phyloP scores from a whole-genome alignment of 64 coral and sea anemone species.

The Actinia tenebrosa region DNA sequence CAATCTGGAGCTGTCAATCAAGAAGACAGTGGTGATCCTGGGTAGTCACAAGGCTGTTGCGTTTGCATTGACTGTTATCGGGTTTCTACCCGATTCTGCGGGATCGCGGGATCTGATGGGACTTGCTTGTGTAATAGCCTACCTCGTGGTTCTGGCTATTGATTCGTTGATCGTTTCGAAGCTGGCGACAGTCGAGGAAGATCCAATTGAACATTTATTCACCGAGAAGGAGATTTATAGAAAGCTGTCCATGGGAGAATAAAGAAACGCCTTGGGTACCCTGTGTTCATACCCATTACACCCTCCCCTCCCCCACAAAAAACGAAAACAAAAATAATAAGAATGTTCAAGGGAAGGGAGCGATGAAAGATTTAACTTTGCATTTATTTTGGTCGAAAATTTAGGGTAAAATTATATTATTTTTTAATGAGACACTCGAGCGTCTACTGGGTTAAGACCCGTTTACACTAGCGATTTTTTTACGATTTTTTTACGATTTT shows the following conservation, averaged over 20 bases:
- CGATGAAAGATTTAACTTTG: too few species aligned
- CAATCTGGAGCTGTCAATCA: slow-evolving; percentile 28
- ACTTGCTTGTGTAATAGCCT: slow-evolving; percentile 61
- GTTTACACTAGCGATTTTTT: too few species aligned
- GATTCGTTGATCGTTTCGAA: slow-evolving; percentile 74
- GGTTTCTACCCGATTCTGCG: slow-evolving; percentile 46
- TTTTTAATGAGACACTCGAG: too few species aligned
- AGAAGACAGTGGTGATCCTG: slow-evolving; percentile 73
- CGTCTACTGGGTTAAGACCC: too few species aligned
- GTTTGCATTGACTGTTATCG: slow-evolving; percentile 57
- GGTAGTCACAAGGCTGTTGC: slow-evolving; percentile 74
- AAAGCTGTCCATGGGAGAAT: slow-evolving; percentile 34
- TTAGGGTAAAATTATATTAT: too few species aligned
- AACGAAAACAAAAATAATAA: too few species aligned
- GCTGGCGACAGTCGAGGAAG: slow-evolving; percentile 47
- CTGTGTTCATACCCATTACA: not conserved
- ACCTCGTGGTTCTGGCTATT: slow-evolving; percentile 55
- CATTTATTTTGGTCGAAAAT: too few species aligned
- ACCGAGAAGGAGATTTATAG: slow-evolving; percentile 23
- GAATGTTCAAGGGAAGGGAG: too few species aligned
- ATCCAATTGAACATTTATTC: slow-evolving; percentile 27
- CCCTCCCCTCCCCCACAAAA: not conserved
- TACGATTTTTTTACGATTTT: too few species aligned
- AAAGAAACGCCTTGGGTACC: not conserved
- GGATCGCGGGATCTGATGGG: slow-evolving; percentile 75